phyloP scores from a whole-genome alignment of 2,113 vertebrate species.

The Anthoscopus minutus region DNA sequence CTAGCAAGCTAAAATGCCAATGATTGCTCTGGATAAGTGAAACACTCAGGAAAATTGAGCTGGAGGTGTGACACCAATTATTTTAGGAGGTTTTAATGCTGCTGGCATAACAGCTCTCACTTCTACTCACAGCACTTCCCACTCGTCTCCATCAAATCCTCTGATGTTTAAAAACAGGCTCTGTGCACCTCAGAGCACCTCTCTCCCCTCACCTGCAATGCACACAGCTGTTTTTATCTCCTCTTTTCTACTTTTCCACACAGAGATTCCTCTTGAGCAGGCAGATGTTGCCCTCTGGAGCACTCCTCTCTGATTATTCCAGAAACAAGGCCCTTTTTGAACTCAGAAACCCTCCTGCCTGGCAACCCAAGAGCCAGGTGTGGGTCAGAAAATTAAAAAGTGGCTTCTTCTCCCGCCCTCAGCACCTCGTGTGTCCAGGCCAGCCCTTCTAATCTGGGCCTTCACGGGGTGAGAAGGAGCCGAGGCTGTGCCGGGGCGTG shows the following conservation, averaged over 20 bases:
- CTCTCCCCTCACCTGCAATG: neutral
- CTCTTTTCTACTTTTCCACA: neutral
- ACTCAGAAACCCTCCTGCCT: neutral
- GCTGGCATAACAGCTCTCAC: neutral
- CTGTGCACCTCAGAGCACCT: neutral
- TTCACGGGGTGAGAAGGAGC: neutral
- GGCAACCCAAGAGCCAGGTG: neutral
- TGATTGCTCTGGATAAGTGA: neutral
- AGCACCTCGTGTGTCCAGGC: neutral
- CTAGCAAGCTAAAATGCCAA: neutral
- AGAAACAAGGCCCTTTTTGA: neutral
- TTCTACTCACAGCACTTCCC: neutral
- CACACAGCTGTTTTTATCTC: neutral
- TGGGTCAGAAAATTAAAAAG: neutral
- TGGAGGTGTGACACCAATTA: neutral
- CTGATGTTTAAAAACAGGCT: neutral
- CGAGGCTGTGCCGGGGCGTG: fast-evolving
- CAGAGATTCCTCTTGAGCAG: neutral
- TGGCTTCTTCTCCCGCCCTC: neutral
- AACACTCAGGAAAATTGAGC: neutral
- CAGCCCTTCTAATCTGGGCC: neutral
- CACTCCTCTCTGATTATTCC: neutral
- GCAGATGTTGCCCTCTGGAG: neutral
- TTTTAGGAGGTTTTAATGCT: neutral
- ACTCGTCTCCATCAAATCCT: neutral